Percentiles rank a stretch among this genome's conserved stretches.
These are phyloP conservation scores for Brachylomia viminalis DNA, from an alignment of 2,888 invertebrate species.

Conservation along the genomic window DNA sequence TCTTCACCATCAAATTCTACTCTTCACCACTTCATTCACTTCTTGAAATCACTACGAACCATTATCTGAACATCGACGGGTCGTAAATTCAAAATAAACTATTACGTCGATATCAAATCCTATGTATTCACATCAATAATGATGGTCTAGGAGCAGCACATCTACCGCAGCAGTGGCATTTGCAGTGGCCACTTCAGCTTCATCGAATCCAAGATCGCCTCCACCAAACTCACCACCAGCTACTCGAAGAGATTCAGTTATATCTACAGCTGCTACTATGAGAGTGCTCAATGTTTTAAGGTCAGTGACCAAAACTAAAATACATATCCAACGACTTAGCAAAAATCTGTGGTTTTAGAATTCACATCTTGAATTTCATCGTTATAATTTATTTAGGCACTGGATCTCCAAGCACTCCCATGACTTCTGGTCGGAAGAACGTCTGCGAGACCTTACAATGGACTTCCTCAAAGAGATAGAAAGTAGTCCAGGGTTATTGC, in stretches of 20 bases:
- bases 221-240: slow-evolving; percentile 89
- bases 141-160: slow-evolving; percentile 93
- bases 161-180: slow-evolving; percentile 97
- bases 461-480: slow-evolving; percentile 97
- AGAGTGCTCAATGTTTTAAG: slow-evolving; percentile 96
- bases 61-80: slow-evolving; percentile 9
- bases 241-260: slow-evolving; percentile 92
- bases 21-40: slow-evolving; percentile 20
- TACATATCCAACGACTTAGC: neutral
- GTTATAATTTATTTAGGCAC: slow-evolving; percentile 89
- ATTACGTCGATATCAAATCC: neutral
- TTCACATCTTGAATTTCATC: neutral
- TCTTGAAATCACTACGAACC: slow-evolving; percentile 5
- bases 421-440: slow-evolving; percentile 95
- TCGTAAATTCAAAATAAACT: neutral
- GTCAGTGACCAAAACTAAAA: slow-evolving; percentile 71
- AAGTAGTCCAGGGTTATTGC: slow-evolving; percentile 94
- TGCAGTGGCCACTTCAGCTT: slow-evolving; percentile 97
- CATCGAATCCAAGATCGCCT: slow-evolving; percentile 94
- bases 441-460: slow-evolving; percentile 94
- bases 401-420: slow-evolving; percentile 98
- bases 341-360: neutral
- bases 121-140: slow-evolving; percentile 36
- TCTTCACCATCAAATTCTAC: neutral
- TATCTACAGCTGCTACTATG: slow-evolving; percentile 98